A percentile compares a stretch with the other conserved stretches of the same genome.
phyloP scores from a whole-genome alignment of 2,888 invertebrate genomes.

The Dexiosoma caninum region DNA sequence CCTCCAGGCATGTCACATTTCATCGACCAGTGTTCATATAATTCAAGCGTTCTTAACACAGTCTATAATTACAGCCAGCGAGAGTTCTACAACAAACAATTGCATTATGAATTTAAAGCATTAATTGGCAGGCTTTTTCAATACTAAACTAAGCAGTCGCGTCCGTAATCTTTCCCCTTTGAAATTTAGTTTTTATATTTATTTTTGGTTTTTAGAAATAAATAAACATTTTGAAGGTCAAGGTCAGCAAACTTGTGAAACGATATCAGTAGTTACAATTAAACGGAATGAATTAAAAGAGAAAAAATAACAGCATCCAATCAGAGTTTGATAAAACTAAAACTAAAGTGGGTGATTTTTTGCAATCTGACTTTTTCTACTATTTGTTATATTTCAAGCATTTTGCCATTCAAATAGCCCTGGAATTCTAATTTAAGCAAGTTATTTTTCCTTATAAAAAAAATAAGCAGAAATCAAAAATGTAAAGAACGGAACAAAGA shows the following conservation, averaged over 20 bases:
- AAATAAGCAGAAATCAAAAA: too few species aligned
- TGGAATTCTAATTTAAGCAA: too few species aligned
- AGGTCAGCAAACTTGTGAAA: not conserved
- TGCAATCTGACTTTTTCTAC: too few species aligned
- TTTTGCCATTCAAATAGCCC: too few species aligned
- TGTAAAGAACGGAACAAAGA: too few species aligned
- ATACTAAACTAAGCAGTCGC: not conserved
- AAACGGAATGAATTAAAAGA: not conserved
- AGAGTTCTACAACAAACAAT: slow-evolving; percentile 65
- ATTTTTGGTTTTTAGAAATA: not conserved
- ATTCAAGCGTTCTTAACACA: slow-evolving; percentile 57
- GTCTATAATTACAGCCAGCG: slow-evolving; percentile 65
- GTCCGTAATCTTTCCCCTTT: too few species aligned
- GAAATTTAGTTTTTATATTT: not conserved
- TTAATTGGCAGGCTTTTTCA: slow-evolving; percentile 69
- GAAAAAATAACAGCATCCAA: not conserved
- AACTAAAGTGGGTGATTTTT: too few species aligned
- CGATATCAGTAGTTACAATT: not conserved
- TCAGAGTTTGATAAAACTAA: not conserved
- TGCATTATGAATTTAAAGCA: slow-evolving; percentile 70
- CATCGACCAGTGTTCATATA: slow-evolving; percentile 69
- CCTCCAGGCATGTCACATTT: slow-evolving; percentile 68
- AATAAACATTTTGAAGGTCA: not conserved
- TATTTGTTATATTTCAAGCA: too few species aligned
- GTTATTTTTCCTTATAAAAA: too few species aligned